A percentile compares a stretch with the other conserved stretches of the same genome.
These are phyloP conservation scores for Xestia ashworthii DNA, from an alignment of 2,888 invertebrate species.

Conservation along the genomic window DNA sequence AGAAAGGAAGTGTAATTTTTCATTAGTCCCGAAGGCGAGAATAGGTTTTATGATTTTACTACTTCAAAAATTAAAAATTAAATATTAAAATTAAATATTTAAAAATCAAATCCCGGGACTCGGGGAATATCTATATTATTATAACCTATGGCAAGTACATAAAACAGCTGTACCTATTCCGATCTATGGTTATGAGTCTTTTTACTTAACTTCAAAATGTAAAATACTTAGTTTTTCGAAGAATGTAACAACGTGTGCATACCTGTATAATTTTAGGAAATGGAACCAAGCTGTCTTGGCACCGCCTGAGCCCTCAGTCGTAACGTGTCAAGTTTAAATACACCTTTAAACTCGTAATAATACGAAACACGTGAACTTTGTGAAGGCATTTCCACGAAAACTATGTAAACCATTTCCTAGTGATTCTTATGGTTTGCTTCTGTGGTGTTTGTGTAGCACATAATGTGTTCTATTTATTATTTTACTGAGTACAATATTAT, in stretches of 20 bases:
- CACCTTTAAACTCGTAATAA: slow-evolving; percentile 16
- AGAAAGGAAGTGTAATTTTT: too few relatives aligned
- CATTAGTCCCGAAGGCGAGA: too few relatives aligned
- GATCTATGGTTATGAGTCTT: background rate
- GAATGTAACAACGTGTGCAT: slow-evolving; percentile 14
- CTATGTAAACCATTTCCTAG: slow-evolving; percentile 49
- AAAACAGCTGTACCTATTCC: too few relatives aligned
- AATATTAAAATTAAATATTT: too few relatives aligned
- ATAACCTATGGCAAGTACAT: too few relatives aligned
- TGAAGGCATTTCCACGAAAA: slow-evolving; percentile 33
- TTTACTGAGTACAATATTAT: slow-evolving; percentile 4
- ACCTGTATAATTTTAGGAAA: slow-evolving; percentile 43
- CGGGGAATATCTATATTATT: too few relatives aligned
- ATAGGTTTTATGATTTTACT: too few relatives aligned
- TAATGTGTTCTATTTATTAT: slow-evolving; percentile 23
- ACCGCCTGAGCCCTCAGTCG: background rate
- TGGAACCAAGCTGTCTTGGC: slow-evolving; percentile 40
- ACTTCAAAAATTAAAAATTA: too few relatives aligned
- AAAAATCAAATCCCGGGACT: too few relatives aligned
- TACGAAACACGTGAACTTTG: slow-evolving; percentile 33
- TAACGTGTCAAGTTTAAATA: slow-evolving; percentile 45
- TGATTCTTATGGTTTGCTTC: slow-evolving; percentile 40
- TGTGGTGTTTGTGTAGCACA: background rate
- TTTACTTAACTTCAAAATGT: background rate
- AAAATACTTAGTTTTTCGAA: background rate